A percentile compares a stretch with the other conserved stretches of the same genome.
These are phyloP conservation scores for Drosophila sproati DNA, from an alignment of 1,140 invertebrate genomes.

Conservation along the genomic window DNA sequence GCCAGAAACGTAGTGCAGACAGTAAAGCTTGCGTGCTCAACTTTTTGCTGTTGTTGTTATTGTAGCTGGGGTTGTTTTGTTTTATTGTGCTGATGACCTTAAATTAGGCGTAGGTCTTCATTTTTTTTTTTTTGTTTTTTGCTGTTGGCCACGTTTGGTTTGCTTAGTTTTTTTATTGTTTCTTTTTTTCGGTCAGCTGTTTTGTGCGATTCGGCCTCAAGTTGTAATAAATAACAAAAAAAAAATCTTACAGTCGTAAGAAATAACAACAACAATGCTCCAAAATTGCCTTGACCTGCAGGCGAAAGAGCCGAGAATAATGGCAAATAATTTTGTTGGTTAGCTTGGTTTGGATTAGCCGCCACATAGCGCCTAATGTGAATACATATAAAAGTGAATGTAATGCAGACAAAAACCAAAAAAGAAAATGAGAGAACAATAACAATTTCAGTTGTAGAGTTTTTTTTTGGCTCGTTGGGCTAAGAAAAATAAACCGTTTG, in stretches of 20 bases:
- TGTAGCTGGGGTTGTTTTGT: constrained; percentile 58
- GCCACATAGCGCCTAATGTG: constrained; percentile 22
- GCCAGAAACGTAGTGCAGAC: constrained; percentile 36
- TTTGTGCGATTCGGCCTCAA: constrained; percentile 48
- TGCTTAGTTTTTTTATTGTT: constrained; percentile 41
- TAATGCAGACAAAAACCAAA: constrained; percentile 34
- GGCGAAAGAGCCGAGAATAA: constrained; percentile 48
- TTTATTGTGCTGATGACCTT: constrained; percentile 82
- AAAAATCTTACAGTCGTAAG: constrained; percentile 57
- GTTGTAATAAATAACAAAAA: constrained; percentile 72
- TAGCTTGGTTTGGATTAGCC: constrained; percentile 47
- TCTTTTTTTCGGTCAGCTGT: constrained; percentile 47
- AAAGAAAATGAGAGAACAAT: constrained; percentile 46
- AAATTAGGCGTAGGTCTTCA: constrained; percentile 81
- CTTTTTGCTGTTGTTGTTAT: constrained; percentile 48
- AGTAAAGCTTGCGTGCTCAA: constrained; percentile 69
- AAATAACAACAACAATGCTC: constrained; percentile 31
- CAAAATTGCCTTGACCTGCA: constrained; percentile 67
- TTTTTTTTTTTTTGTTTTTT: constrained; percentile 43
- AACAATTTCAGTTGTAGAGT: constrained; percentile 43
- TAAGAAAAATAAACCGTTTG: background rate
- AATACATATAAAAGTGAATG: constrained; percentile 59
- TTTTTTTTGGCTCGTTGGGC: background rate
- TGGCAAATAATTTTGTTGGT: constrained; percentile 54
- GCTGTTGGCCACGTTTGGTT: constrained; percentile 63